Percentiles rank a stretch among this genome's conserved stretches.
phyloP scores from a whole-genome alignment of 2,113 vertebrate species.

The Microcebus lehilahytsara region DNA sequence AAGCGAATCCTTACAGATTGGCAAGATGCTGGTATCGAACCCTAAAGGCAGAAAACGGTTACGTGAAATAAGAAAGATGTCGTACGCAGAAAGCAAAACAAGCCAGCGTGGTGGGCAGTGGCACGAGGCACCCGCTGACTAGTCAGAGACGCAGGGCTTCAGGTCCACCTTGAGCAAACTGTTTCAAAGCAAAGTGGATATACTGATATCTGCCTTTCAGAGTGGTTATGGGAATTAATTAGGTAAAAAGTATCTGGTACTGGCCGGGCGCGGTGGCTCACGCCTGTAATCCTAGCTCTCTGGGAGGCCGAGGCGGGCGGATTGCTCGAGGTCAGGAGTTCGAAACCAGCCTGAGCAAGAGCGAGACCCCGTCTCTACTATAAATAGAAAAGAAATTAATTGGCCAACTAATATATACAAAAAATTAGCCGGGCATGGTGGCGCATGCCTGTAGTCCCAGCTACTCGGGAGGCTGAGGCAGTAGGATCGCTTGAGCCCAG shows the following conservation, averaged over 20 bases:
- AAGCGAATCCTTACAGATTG: conserved; percentile 95
- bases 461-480: too few relatives aligned
- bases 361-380: too few relatives aligned
- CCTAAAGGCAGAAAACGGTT: conserved; percentile 80
- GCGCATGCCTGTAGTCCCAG: too few relatives aligned
- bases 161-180: neutral
- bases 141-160: neutral
- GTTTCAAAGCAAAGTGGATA: neutral
- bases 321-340: too few relatives aligned
- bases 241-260: neutral
- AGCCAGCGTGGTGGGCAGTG: neutral
- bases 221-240: neutral
- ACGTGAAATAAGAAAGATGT: neutral
- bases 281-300: too few relatives aligned
- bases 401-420: too few relatives aligned
- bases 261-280: too few relatives aligned
- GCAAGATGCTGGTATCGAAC: conserved; percentile 92
- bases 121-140: neutral
- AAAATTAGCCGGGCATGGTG: too few relatives aligned
- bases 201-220: neutral
- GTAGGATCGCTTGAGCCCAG: too few relatives aligned
- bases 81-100: neutral
- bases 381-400: too few relatives aligned
- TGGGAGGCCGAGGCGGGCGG: too few relatives aligned
- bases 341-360: too few relatives aligned